A percentile compares a stretch with the other conserved stretches of the same genome.
Conservation (phyloP, 2,888 invertebrate species). For the Vanessa cardui region DNA sequence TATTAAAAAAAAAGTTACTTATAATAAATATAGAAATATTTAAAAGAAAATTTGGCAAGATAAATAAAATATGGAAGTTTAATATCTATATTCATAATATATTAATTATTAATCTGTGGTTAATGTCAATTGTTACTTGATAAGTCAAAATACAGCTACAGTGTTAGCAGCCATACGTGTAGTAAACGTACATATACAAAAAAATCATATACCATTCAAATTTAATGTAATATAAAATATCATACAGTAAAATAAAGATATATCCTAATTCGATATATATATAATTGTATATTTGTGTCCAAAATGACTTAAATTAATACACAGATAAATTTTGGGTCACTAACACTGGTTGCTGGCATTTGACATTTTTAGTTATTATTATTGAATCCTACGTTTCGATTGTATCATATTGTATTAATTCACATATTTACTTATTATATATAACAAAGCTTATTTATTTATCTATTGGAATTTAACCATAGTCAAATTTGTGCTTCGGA, state of each 20-base stretch:
- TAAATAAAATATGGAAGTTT: neutral
- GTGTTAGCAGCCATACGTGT: too few species aligned
- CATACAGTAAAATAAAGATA: too few species aligned
- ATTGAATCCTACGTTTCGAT: constrained; percentile 3
- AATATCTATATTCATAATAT: neutral
- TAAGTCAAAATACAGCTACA: too few species aligned
- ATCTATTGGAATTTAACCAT: constrained; percentile 19
- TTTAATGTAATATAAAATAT: too few species aligned
- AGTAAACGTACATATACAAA: too few species aligned
- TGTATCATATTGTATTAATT: constrained; percentile 15
- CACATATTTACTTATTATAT: constrained; percentile 6
- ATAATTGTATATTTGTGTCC: too few species aligned
- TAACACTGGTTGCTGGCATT: too few species aligned
- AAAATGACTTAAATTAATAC: too few species aligned
- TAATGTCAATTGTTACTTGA: neutral
- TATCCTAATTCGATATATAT: too few species aligned
- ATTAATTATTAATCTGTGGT: neutral
- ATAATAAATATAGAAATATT: neutral
- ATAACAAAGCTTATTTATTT: constrained; percentile 30
- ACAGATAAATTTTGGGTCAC: too few species aligned
- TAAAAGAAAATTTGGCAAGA: constrained; percentile 1
- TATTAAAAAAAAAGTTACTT: too few species aligned
- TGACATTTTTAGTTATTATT: neutral
- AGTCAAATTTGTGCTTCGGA: constrained; percentile 52
- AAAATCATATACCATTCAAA: too few species aligned